A percentile compares a stretch with the other conserved stretches of the same genome.
These are phyloP conservation scores for Ifrita kowaldi DNA, from an alignment of 2,113 vertebrate genomes.

Conservation along the genomic window DNA sequence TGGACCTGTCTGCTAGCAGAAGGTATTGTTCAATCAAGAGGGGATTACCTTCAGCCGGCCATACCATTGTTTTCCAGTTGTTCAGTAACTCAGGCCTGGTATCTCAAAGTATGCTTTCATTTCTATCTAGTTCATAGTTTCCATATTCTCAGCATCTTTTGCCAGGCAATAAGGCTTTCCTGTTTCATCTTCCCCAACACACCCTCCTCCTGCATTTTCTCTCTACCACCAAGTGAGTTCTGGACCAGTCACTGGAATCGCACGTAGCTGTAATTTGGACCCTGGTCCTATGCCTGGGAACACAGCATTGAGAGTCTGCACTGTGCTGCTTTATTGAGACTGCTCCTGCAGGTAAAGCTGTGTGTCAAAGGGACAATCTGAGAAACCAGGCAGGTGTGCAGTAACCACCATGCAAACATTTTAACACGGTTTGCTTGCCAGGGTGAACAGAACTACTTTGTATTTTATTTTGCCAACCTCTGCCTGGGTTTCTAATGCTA, in stretches of 20 bases:
- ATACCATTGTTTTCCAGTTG: no score
- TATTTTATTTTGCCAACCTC: neutral
- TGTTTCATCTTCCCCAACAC: no score
- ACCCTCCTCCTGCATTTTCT: neutral
- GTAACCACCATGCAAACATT: neutral
- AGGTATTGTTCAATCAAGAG: no score
- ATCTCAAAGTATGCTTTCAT: no score
- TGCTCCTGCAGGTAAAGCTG: neutral
- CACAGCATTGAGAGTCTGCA: rapidly evolving
- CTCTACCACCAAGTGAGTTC: neutral
- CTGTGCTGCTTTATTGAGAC: neutral
- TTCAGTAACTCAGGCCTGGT: no score
- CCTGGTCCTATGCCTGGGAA: neutral
- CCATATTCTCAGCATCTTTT: no score
- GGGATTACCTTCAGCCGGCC: no score
- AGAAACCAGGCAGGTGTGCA: neutral
- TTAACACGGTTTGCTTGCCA: neutral
- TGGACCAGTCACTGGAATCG: rapidly evolving
- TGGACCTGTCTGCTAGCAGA: no score
- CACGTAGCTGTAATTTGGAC: rapidly evolving
- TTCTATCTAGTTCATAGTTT: no score
- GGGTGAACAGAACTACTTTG: neutral
- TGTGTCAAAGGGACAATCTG: neutral
- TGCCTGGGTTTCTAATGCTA: neutral
- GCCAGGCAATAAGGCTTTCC: no score